Evolutionary conservation across 2,888 invertebrate genomes (phyloP).

Genomic region (Luffia ferchaultella): DNA sequence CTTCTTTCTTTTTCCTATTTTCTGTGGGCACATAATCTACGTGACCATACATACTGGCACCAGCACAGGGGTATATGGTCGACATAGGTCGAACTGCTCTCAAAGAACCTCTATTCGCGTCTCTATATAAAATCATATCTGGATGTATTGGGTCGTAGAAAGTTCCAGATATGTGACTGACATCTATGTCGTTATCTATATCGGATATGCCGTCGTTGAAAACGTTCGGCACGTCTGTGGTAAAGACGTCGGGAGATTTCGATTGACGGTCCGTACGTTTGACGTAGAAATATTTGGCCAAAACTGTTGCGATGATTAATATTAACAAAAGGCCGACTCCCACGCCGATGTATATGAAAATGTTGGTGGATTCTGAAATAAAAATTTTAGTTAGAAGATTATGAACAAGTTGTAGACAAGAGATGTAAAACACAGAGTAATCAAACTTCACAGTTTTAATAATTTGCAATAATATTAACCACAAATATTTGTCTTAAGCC

Average conservation of each 20-base stretch:
- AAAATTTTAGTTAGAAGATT: background rate
- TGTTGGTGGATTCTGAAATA: slow-evolving; percentile 11
- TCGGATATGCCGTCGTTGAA: slow-evolving; percentile 51
- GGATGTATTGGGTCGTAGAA: slow-evolving; percentile 48
- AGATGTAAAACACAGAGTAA: no score
- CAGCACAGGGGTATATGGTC: slow-evolving; percentile 47
- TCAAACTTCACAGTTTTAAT: no score
- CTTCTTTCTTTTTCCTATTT: slow-evolving; percentile 25
- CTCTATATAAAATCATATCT: slow-evolving; percentile 54
- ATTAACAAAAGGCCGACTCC: slow-evolving; percentile 27
- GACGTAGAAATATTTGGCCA: slow-evolving; percentile 32
- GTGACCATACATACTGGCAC: slow-evolving; percentile 52
- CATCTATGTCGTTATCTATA: slow-evolving; percentile 49
- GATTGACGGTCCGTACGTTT: slow-evolving; percentile 29
- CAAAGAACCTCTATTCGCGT: slow-evolving; percentile 40
- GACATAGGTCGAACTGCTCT: slow-evolving; percentile 54
- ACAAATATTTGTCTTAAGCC: no score
- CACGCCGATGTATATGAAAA: slow-evolving; percentile 29
- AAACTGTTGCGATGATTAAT: slow-evolving; percentile 24
- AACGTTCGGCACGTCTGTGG: slow-evolving; percentile 50
- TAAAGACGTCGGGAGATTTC: slow-evolving; percentile 53
- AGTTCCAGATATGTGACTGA: slow-evolving; percentile 53
- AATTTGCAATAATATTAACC: no score
- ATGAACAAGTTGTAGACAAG: no score
- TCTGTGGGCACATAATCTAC: slow-evolving; percentile 41